These are phyloP conservation scores for Meandrusa payeni DNA, from an alignment of 2,888 invertebrate genomes.

Conservation along the genomic window DNA sequence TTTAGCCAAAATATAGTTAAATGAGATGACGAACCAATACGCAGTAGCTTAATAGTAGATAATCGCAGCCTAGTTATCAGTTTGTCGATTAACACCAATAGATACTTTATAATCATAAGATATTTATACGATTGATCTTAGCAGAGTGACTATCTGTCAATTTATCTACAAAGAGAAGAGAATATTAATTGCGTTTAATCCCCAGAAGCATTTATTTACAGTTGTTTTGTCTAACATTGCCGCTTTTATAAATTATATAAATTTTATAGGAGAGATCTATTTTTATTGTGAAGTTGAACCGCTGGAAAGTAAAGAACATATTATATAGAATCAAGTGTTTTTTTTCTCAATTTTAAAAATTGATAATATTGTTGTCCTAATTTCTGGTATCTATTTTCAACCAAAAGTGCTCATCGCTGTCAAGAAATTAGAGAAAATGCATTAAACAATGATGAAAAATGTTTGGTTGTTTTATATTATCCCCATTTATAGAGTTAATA, in stretches of 20 bases:
- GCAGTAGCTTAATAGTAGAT: constrained; percentile 78
- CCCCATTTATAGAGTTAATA: constrained; percentile 14
- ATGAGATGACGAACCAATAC: constrained; percentile 78
- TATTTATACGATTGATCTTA: constrained; percentile 76
- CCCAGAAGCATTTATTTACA: constrained; percentile 75
- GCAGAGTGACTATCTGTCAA: constrained; percentile 76
- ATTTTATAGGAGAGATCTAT: constrained; percentile 81
- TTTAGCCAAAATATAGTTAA: constrained; percentile 78
- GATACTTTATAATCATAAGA: constrained; percentile 74
- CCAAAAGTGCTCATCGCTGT: constrained; percentile 87
- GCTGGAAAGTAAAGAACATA: constrained; percentile 64
- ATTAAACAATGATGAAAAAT: constrained; percentile 79
- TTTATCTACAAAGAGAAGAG: constrained; percentile 69
- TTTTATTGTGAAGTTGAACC: constrained; percentile 78
- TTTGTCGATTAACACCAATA: constrained; percentile 77
- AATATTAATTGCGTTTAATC: constrained; percentile 66
- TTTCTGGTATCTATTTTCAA: constrained; percentile 82
- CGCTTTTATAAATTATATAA: constrained; percentile 78
- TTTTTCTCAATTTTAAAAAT: constrained; percentile 72
- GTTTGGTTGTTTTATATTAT: constrained; percentile 47
- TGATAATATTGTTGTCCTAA: constrained; percentile 62
- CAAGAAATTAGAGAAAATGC: constrained; percentile 82
- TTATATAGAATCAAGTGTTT: constrained; percentile 60
- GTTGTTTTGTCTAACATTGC: constrained; percentile 71
- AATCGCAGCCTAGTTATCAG: constrained; percentile 76